phyloP scores from a whole-genome alignment of 2,888 invertebrate species.

The Nesidiocoris tenuis region DNA sequence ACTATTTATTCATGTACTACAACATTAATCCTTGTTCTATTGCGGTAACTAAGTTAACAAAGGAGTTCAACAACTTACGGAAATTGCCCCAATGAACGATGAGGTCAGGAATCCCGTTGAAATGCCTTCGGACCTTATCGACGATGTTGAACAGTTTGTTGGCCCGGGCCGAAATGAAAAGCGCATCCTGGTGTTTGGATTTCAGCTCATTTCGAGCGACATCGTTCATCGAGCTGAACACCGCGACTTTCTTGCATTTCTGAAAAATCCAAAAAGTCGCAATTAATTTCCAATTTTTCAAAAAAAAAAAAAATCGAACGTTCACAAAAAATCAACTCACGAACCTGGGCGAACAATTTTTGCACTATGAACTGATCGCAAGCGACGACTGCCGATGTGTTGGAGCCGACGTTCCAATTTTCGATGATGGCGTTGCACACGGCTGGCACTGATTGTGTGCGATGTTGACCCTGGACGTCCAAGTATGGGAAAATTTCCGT shows the following conservation, averaged over 20 bases:
- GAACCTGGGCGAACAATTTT: slow-evolving; percentile 30
- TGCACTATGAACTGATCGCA: slow-evolving; percentile 30
- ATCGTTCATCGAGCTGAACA: slow-evolving; percentile 23
- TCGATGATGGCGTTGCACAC: slow-evolving; percentile 17
- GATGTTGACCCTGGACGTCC: slow-evolving; percentile 2
- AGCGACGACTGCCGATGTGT: slow-evolving; percentile 21
- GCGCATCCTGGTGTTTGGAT: not conserved
- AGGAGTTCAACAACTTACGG: too few species aligned
- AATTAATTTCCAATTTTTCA: not conserved
- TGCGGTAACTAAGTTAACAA: too few species aligned
- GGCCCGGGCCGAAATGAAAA: slow-evolving; percentile 12
- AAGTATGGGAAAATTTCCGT: slow-evolving; percentile 25
- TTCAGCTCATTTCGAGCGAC: slow-evolving; percentile 11
- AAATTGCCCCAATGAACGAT: slow-evolving; percentile 35
- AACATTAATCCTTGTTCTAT: too few species aligned
- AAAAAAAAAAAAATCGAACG: not conserved
- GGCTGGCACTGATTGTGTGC: slow-evolving; percentile 5
- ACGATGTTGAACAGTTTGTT: slow-evolving; percentile 19
- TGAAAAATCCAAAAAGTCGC: slow-evolving; percentile 5
- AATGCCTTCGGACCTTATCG: slow-evolving; percentile 11
- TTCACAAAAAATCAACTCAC: not conserved
- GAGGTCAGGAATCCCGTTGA: slow-evolving; percentile 15
- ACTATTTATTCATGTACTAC: too few species aligned
- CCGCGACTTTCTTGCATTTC: slow-evolving; percentile 29
- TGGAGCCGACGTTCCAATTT: slow-evolving; percentile 6